A percentile compares a stretch with the other conserved stretches of the same genome.
Conservation (phyloP, 2,888 invertebrate species). For the Nomada lathburiana region DNA sequence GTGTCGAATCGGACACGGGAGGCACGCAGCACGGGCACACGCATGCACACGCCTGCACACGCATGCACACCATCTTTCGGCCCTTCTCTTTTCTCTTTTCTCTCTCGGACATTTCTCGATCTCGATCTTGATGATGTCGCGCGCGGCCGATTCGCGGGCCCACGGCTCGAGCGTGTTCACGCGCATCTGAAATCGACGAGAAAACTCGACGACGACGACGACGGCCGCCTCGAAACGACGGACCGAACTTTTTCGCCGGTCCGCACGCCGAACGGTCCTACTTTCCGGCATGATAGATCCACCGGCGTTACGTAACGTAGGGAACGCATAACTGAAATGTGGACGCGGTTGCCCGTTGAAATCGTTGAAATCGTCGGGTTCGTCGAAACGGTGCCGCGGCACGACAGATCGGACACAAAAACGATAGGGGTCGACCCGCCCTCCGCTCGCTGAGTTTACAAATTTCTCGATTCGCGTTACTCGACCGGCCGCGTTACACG, state of each 20-base stretch:
- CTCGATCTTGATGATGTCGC: too few relatives aligned
- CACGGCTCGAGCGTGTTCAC: too few relatives aligned
- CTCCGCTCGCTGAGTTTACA: slow-evolving; percentile 56
- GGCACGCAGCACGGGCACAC: not conserved
- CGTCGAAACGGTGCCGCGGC: slow-evolving; percentile 6
- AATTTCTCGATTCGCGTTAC: slow-evolving; percentile 38
- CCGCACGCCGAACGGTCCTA: slow-evolving; percentile 26
- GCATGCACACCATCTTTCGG: not conserved
- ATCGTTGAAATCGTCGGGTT: too few relatives aligned
- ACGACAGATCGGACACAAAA: slow-evolving; percentile 3
- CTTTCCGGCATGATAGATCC: slow-evolving; percentile 42
- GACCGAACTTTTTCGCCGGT: not conserved
- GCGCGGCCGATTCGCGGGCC: too few relatives aligned
- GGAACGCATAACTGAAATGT: slow-evolving; percentile 2
- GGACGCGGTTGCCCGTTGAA: slow-evolving; percentile 9
- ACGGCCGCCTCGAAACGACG: not conserved
- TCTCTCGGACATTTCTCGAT: too few relatives aligned
- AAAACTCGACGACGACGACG: not conserved
- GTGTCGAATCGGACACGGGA: slow-evolving; percentile 2
- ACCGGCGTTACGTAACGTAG: slow-evolving; percentile 34
- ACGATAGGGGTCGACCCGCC: not conserved
- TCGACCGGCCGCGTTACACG: slow-evolving; percentile 38
- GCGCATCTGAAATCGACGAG: not conserved
- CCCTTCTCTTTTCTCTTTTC: not conserved
- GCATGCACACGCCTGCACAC: too few relatives aligned